Percentiles rank a stretch among this genome's conserved stretches.
Evolutionary conservation across 1,140 invertebrate genomes (phyloP).

Genomic region (Zaprionus ghesquierei): DNA sequence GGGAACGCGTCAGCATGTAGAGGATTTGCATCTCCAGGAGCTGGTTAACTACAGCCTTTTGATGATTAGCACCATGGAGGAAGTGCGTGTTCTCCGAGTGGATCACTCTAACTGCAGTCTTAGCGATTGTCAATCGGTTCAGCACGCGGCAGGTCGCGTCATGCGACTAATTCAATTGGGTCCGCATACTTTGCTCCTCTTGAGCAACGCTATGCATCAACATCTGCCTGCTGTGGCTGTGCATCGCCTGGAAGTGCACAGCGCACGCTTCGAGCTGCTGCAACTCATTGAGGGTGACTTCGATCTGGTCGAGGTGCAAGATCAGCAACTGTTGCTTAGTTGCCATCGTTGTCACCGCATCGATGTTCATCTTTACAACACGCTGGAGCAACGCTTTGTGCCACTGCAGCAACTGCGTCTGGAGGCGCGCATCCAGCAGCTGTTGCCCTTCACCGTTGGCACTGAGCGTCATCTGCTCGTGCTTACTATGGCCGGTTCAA

Average conservation of each 20-base stretch:
- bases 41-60: constrained; percentile 7
- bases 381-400: constrained; percentile 6
- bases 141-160: constrained; percentile 37
- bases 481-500: constrained; percentile 34
- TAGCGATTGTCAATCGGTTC: constrained; percentile 67
- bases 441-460: constrained; percentile 36
- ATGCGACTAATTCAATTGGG: constrained; percentile 36
- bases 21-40: constrained; percentile 29
- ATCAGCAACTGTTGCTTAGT: constrained; percentile 52
- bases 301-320: constrained; percentile 56
- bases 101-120: constrained; percentile 41
- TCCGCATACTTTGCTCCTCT: neutral
- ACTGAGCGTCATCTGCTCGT: constrained; percentile 48
- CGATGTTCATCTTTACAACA: constrained; percentile 31
- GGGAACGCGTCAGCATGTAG: constrained; percentile 57
- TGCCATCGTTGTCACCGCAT: constrained; percentile 59
- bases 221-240: constrained; percentile 52
- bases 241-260: constrained; percentile 28
- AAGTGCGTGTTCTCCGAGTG: constrained; percentile 62
- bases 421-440: constrained; percentile 36
- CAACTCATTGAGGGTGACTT: constrained; percentile 66
- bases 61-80: constrained; percentile 53
- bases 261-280: constrained; percentile 38
- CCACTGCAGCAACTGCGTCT: constrained; percentile 52
- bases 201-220: constrained; percentile 35